Evolutionary conservation across 2,888 invertebrate genomes (phyloP).

Genomic region (Acrobasis repandana): DNA sequence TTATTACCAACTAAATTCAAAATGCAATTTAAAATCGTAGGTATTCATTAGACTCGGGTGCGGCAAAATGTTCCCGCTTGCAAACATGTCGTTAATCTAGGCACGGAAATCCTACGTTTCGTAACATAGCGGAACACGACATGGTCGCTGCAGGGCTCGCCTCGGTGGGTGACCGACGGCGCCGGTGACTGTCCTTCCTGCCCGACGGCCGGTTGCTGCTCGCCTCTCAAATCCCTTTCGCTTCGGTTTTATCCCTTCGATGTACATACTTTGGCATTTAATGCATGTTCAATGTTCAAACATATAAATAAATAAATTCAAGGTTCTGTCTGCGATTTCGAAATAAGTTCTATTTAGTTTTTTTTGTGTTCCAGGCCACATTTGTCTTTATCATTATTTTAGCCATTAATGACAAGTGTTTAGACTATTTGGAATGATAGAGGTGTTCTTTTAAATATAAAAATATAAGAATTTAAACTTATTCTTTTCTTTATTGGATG

Average conservation of each 20-base stretch:
- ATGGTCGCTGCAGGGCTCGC: slow-evolving; percentile 19
- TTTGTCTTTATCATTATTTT: too few relatives aligned
- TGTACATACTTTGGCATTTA: not conserved
- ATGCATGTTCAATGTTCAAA: too few relatives aligned
- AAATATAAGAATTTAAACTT: too few relatives aligned
- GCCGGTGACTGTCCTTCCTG: slow-evolving; percentile 13
- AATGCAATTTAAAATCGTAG: not conserved
- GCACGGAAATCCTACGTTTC: slow-evolving; percentile 42
- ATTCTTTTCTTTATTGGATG: too few relatives aligned
- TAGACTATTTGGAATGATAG: too few relatives aligned
- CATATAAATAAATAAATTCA: not conserved
- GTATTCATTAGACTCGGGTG: slow-evolving; percentile 8
- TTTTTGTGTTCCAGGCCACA: too few relatives aligned
- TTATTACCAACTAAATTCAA: too few relatives aligned
- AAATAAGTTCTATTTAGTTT: too few relatives aligned
- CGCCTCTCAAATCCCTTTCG: slow-evolving; percentile 10
- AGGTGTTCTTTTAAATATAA: too few relatives aligned
- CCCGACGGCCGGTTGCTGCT: not conserved
- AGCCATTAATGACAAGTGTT: too few relatives aligned
- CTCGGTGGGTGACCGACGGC: slow-evolving; percentile 13
- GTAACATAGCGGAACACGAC: slow-evolving; percentile 41
- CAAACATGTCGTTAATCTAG: slow-evolving; percentile 2
- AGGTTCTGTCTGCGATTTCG: not conserved
- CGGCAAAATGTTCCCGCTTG: slow-evolving; percentile 12
- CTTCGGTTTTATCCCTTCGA: slow-evolving; percentile 6